Evolutionary conservation across 2,888 invertebrate species (phyloP).

Genomic region (Noctua fimbriata): DNA sequence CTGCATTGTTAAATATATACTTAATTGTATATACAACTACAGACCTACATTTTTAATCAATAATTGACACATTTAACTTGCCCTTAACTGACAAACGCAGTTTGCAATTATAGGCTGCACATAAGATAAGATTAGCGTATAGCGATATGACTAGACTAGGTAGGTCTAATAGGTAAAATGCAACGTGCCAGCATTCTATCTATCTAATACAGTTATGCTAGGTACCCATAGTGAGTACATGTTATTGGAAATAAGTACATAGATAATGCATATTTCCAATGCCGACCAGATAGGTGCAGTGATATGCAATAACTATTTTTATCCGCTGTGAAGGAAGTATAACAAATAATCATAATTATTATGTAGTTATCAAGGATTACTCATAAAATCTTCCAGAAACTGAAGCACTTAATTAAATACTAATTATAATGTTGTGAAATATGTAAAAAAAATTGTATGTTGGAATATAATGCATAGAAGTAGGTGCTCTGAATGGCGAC

Average conservation of each 20-base stretch:
- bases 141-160: conserved; percentile 40
- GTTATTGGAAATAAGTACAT: conserved; percentile 31
- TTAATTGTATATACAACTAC: neutral
- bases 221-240: conserved; percentile 20
- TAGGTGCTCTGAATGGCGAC: neutral
- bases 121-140: conserved; percentile 64
- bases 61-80: conserved; percentile 45
- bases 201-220: conserved; percentile 28
- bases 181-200: conserved; percentile 42
- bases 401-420: neutral
- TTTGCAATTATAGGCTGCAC: conserved; percentile 57
- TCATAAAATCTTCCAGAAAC: conserved; percentile 18
- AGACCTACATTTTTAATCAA: conserved; percentile 6
- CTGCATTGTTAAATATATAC: neutral
- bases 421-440: neutral
- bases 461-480: neutral
- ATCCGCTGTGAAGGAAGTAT: conserved; percentile 47
- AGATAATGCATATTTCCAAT: conserved; percentile 60
- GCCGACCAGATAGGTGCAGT: conserved; percentile 42
- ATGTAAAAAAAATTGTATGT: neutral
- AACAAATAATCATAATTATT: conserved; percentile 25
- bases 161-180: conserved; percentile 42
- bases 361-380: conserved; percentile 12
- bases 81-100: conserved; percentile 58
- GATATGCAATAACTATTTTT: conserved; percentile 54